A percentile compares a stretch with the other conserved stretches of the same genome.
Evolutionary conservation across 2,113 vertebrate species (phyloP).

Genomic region (Cervus canadensis): DNA sequence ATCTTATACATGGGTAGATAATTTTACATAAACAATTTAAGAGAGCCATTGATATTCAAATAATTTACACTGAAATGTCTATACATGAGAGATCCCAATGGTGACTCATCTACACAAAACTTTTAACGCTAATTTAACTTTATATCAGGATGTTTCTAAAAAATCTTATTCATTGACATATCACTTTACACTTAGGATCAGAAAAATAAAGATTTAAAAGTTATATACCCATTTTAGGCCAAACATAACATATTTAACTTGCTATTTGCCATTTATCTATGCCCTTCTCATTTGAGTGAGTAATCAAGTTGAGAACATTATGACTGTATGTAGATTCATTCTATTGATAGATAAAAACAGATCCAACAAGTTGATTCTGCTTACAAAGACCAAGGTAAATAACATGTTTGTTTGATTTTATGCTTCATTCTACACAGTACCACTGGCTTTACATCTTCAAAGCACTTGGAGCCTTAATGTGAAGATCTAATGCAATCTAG

Average conservation of each 20-base stretch:
- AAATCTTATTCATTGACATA: neutral
- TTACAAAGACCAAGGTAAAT: slow-evolving; percentile 32
- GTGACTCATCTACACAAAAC: neutral
- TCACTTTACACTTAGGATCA: neutral
- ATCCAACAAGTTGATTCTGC: neutral
- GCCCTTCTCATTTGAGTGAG: neutral
- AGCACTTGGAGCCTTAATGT: slow-evolving; percentile 47
- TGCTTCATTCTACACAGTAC: slow-evolving; percentile 8
- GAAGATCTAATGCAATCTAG: slow-evolving; percentile 48
- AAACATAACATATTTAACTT: slow-evolving; percentile 47
- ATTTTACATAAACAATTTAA: slow-evolving; percentile 17
- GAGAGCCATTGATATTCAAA: neutral
- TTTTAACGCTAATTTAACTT: neutral
- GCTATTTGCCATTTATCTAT: slow-evolving; percentile 33
- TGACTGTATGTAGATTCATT: slow-evolving; percentile 25
- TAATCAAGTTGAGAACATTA: slow-evolving; percentile 43
- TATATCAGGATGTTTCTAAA: neutral
- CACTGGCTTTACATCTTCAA: slow-evolving; percentile 36
- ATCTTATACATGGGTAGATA: neutral
- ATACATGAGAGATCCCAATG: neutral
- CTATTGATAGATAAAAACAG: neutral
- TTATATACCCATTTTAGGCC: neutral
- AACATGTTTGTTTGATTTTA: slow-evolving; percentile 16
- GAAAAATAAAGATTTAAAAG: slow-evolving; percentile 36
- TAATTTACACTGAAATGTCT: neutral